phyloP scores from a whole-genome alignment of 2,113 vertebrate genomes.

The Butorides virescens region DNA sequence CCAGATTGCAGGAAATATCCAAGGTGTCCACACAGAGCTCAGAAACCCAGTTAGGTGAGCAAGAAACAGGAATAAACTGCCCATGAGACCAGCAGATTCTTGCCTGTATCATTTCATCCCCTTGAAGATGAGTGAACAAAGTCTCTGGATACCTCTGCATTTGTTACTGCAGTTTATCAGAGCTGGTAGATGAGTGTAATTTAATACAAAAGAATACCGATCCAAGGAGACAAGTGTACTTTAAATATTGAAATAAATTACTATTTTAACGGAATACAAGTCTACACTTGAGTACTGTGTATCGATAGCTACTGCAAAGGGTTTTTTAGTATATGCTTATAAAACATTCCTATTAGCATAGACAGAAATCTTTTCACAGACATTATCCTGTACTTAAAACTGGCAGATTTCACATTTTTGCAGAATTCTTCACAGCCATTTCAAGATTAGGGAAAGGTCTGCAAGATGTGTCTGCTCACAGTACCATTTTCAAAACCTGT shows the following conservation, averaged over 20 bases:
- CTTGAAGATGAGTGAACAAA: neutral
- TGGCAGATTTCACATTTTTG: neutral
- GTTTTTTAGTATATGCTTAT: neutral
- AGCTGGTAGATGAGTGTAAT: neutral
- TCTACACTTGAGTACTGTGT: neutral
- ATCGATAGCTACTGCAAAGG: neutral
- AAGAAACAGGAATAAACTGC: neutral
- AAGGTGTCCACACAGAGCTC: neutral
- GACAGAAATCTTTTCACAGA: neutral
- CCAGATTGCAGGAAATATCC: neutral
- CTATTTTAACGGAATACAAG: neutral
- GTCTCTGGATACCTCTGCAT: neutral
- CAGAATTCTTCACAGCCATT: neutral
- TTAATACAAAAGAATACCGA: neutral
- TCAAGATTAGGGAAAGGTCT: neutral
- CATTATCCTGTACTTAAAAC: neutral
- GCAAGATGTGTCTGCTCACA: neutral
- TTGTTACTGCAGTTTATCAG: neutral
- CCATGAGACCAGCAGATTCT: neutral
- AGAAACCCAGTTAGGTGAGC: neutral
- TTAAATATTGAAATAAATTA: neutral
- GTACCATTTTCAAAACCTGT: neutral
- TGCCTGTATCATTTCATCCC: neutral
- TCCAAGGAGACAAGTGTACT: neutral
- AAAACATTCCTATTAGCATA: neutral